Conservation (phyloP, 2,113 vertebrate species). For the Amblyornis subalaris region DNA sequence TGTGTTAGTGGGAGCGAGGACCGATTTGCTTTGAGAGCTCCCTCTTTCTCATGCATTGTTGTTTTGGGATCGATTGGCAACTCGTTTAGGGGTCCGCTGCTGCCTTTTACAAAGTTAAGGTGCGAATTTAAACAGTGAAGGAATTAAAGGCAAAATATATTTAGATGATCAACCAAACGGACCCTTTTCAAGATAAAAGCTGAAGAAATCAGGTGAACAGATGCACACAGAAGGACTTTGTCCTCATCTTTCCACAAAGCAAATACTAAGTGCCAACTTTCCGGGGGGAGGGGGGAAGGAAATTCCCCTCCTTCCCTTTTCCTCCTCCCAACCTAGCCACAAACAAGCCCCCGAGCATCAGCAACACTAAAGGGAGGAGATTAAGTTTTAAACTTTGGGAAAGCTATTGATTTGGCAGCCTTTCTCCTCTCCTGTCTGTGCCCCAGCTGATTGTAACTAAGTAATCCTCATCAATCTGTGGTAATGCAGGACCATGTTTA, state of each 20-base stretch:
- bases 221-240: conserved; percentile 30
- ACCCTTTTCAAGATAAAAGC: neutral
- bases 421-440: neutral
- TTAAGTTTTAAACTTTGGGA: conserved; percentile 21
- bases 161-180: neutral
- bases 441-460: conserved; percentile 60
- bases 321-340: neutral
- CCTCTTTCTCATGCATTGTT: neutral
- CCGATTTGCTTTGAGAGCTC: neutral
- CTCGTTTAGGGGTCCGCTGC: neutral
- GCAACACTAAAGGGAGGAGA: neutral
- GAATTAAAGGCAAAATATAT: neutral
- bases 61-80: conserved; percentile 13
- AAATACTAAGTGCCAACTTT: conserved; percentile 19
- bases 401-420: conserved; percentile 19
- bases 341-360: neutral
- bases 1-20: neutral
- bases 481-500: conserved; percentile 72
- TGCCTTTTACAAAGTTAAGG: neutral
- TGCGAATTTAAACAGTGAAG: neutral
- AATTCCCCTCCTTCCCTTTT: neutral
- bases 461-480: conserved; percentile 69
- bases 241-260: conserved; percentile 36
- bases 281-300: neutral
- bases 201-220: conserved; percentile 4